Evolutionary conservation across 2,797 vertebrate species (phyloP).

Genomic region (Manis pentadactyla): DNA sequence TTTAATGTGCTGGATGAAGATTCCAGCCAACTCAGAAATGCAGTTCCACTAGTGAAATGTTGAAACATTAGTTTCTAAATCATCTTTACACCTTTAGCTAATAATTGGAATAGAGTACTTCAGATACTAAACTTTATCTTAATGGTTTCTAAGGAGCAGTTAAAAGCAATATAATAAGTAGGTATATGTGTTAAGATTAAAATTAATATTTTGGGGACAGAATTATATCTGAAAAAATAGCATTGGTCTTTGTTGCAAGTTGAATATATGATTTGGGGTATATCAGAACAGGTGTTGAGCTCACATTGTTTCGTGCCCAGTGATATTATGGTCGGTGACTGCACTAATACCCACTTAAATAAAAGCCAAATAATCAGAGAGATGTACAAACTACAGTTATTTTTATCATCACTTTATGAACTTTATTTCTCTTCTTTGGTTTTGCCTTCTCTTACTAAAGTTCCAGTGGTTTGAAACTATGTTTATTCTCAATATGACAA

Average conservation of each 20-base stretch:
- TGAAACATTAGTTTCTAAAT: slow-evolving; percentile 24
- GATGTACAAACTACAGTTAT: slow-evolving; percentile 33
- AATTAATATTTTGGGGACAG: slow-evolving; percentile 62
- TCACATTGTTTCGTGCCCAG: slow-evolving; percentile 46
- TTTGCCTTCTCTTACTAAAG: slow-evolving; percentile 65
- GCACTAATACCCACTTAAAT: slow-evolving; percentile 49
- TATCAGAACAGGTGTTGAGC: slow-evolving; percentile 58
- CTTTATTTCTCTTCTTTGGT: slow-evolving; percentile 56
- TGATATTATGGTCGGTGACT: slow-evolving; percentile 59
- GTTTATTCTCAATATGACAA: slow-evolving; percentile 63
- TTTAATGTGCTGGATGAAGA: slow-evolving; percentile 51
- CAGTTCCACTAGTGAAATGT: slow-evolving; percentile 50
- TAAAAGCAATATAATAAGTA: slow-evolving; percentile 61
- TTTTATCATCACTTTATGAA: slow-evolving; percentile 59
- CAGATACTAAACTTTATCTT: slow-evolving; percentile 66
- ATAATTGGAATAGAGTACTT: slow-evolving; percentile 69
- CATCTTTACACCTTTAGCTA: slow-evolving; percentile 65
- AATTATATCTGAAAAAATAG: slow-evolving; percentile 47
- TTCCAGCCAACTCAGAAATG: slow-evolving; percentile 56
- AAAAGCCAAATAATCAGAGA: slow-evolving; percentile 68
- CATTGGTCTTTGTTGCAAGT: slow-evolving; percentile 69
- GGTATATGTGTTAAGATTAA: slow-evolving; percentile 56
- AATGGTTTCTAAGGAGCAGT: slow-evolving; percentile 58
- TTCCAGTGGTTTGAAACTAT: slow-evolving; percentile 53
- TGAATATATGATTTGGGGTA: slow-evolving; percentile 58